Conservation (phyloP, 1,140 invertebrate species). For the Plodia interpunctella region DNA sequence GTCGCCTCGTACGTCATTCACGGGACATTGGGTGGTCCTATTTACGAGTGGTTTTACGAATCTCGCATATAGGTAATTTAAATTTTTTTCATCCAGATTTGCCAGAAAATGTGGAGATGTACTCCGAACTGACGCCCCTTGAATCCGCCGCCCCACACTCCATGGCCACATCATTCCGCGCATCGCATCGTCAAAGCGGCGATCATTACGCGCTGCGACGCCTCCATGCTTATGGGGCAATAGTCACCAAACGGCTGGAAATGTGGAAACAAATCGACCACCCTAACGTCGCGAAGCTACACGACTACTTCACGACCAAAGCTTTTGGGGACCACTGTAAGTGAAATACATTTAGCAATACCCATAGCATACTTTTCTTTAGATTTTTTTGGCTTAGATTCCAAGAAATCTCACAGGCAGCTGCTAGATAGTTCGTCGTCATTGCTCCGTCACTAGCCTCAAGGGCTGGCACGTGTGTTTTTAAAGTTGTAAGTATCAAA, state of each 20-base stretch:
- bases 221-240: slow-evolving; percentile 89
- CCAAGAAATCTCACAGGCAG: no score
- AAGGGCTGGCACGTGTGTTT: no score
- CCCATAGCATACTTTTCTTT: no score
- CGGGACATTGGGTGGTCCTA: no score
- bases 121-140: slow-evolving; percentile 91
- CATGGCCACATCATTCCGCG: slow-evolving; percentile 85
- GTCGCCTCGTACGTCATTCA: no score
- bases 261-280: slow-evolving; percentile 96
- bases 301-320: slow-evolving; percentile 97
- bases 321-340: slow-evolving; percentile 96
- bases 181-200: slow-evolving; percentile 92
- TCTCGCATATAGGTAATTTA: no score
- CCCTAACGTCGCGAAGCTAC: slow-evolving; percentile 93
- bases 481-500: no score
- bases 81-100: slow-evolving; percentile 78
- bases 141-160: slow-evolving; percentile 78
- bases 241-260: slow-evolving; percentile 92
- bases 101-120: slow-evolving; percentile 92
- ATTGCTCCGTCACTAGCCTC: no score
- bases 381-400: no score
- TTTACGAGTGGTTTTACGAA: no score
- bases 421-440: no score
- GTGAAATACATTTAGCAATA: slow-evolving; percentile 60
- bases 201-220: slow-evolving; percentile 91